A percentile compares a stretch with the other conserved stretches of the same genome.
phyloP scores from a whole-genome alignment of 2,797 vertebrate species.

The Sebastes itinus region DNA sequence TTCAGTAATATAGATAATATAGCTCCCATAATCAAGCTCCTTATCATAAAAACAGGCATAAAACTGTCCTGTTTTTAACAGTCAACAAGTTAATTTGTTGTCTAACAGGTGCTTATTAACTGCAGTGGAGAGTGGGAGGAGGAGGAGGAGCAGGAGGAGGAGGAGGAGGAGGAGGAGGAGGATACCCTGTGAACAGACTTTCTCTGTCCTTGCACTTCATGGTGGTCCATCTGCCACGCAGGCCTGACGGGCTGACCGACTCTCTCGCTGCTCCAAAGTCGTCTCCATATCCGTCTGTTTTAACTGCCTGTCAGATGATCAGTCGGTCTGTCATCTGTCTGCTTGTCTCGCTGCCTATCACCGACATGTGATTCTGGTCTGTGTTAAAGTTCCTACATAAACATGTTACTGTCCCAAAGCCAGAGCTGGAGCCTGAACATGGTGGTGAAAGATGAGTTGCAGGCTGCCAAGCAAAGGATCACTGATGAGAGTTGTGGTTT shows the following conservation, averaged over 20 bases:
- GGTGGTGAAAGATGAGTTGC: conserved; percentile 11
- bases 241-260: conserved; percentile 30
- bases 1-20: conserved; percentile 55
- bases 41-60: conserved; percentile 64
- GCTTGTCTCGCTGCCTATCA: conserved; percentile 11
- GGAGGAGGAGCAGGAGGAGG: conserved; percentile 21
- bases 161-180: conserved; percentile 10
- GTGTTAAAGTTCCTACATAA: conserved; percentile 30
- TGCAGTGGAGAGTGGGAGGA: background rate
- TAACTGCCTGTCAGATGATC: conserved; percentile 31
- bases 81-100: conserved; percentile 78
- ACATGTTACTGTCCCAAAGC: conserved; percentile 39
- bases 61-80: conserved; percentile 71
- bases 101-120: conserved; percentile 76
- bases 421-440: background rate
- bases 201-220: conserved; percentile 63
- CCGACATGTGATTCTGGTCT: conserved; percentile 3
- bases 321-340: conserved; percentile 24
- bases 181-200: conserved; percentile 38
- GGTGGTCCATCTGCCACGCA: conserved; percentile 59
- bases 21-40: conserved; percentile 52
- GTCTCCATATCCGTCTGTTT: conserved; percentile 30
- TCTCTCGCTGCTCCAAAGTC: conserved; percentile 34
- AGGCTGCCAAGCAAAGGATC: background rate
- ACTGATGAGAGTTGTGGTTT: background rate